Evolutionary conservation across 2,888 invertebrate genomes (phyloP).

Genomic region (Elysia crispata): DNA sequence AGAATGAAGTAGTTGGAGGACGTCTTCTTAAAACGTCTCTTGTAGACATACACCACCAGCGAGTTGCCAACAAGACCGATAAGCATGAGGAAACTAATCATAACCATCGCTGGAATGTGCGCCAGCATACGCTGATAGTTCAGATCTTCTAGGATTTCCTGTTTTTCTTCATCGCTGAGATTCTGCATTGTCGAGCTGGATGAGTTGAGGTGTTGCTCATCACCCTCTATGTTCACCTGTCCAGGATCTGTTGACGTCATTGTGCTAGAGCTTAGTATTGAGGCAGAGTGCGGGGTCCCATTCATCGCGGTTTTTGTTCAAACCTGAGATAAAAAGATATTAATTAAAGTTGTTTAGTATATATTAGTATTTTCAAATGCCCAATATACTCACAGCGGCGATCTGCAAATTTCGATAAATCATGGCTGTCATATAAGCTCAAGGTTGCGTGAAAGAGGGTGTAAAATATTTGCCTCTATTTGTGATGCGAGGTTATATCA

Average conservation of each 20-base stretch:
- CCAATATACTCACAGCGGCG: too few relatives aligned
- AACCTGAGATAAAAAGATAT: not conserved
- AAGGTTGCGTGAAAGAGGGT: too few relatives aligned
- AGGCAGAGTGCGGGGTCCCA: not conserved
- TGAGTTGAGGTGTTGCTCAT: too few relatives aligned
- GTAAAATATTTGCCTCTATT: too few relatives aligned
- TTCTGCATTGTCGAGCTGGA: too few relatives aligned
- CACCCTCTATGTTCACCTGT: not conserved
- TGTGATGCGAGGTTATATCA: too few relatives aligned
- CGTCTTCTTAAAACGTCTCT: constrained; percentile 62
- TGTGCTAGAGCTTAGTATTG: not conserved
- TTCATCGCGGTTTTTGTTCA: not conserved
- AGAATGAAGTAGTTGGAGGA: constrained; percentile 70
- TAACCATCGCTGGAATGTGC: constrained; percentile 66
- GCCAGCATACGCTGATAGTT: constrained; percentile 61
- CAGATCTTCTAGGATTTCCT: constrained; percentile 49
- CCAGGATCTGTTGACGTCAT: constrained; percentile 13
- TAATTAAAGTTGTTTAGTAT: not conserved
- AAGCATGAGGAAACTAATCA: constrained; percentile 61
- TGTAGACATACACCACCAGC: constrained; percentile 66
- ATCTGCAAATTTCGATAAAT: too few relatives aligned
- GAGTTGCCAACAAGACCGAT: constrained; percentile 65
- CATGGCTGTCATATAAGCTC: too few relatives aligned
- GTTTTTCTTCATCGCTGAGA: not conserved
- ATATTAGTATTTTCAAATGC: too few relatives aligned